A percentile compares a stretch with the other conserved stretches of the same genome.
These are phyloP conservation scores for Kryptolebias ocellatus DNA, from an alignment of 2,797 vertebrate genomes.

Conservation along the genomic window DNA sequence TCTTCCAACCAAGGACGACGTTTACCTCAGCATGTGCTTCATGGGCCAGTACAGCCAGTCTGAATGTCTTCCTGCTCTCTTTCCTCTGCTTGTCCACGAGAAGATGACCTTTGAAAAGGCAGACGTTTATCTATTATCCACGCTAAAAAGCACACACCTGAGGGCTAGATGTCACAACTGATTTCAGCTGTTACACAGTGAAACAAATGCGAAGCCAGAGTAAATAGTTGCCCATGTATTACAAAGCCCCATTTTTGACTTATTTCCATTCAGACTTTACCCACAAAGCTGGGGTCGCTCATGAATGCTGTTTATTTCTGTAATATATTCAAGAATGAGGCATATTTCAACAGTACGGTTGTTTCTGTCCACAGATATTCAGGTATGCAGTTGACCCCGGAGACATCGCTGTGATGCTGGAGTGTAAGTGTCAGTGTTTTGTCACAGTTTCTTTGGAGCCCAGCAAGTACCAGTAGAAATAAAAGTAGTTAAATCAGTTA, in stretches of 20 bases:
- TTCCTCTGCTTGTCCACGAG: constrained; percentile 81
- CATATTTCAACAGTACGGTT: background rate
- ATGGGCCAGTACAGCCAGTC: constrained; percentile 80
- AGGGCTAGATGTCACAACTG: background rate
- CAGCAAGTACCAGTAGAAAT: no score
- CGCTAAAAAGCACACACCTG: background rate
- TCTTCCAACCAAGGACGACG: constrained; percentile 78
- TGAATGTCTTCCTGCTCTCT: constrained; percentile 76
- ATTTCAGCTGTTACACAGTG: background rate
- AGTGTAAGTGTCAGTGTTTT: constrained; percentile 70
- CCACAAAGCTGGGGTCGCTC: no score
- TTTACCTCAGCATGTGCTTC: constrained; percentile 82
- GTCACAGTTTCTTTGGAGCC: background rate
- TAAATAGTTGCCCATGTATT: background rate
- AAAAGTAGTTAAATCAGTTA: no score
- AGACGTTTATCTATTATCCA: constrained; percentile 11
- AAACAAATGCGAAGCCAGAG: background rate
- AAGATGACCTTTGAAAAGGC: constrained; percentile 88
- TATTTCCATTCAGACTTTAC: background rate
- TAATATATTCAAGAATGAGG: no score
- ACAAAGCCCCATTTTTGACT: background rate
- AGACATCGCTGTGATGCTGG: constrained; percentile 80
- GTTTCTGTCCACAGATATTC: constrained; percentile 74
- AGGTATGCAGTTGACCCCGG: constrained; percentile 80
- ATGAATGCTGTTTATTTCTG: no score